Percentiles rank a stretch among this genome's conserved stretches.
Conservation (phyloP, 2,888 invertebrate genomes). For the Polietes domitor region DNA sequence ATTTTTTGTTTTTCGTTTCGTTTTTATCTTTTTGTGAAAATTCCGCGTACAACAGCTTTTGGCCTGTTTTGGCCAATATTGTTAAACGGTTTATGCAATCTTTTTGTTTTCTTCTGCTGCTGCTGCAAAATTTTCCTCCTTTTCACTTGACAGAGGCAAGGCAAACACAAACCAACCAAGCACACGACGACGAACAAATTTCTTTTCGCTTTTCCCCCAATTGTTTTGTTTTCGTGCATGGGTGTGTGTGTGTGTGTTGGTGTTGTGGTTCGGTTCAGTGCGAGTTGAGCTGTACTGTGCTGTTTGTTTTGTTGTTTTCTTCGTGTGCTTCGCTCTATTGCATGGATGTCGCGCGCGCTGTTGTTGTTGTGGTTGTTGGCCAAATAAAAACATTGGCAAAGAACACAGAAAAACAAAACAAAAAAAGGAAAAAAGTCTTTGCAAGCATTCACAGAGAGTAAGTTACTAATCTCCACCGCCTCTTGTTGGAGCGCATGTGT, state of each 20-base stretch:
- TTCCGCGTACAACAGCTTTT: background rate
- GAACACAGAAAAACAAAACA: slow-evolving; percentile 23
- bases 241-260: background rate
- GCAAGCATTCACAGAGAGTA: no score
- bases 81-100: slow-evolving; percentile 29
- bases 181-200: slow-evolving; percentile 11
- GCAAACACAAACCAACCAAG: slow-evolving; percentile 6
- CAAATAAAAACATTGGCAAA: slow-evolving; percentile 53
- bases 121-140: slow-evolving; percentile 8
- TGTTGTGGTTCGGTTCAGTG: no score
- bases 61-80: background rate
- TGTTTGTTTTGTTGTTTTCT: slow-evolving; percentile 46
- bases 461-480: no score
- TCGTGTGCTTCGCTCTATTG: slow-evolving; percentile 20
- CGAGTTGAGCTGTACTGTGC: no score
- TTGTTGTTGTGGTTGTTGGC: slow-evolving; percentile 49
- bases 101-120: background rate
- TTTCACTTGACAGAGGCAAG: background rate
- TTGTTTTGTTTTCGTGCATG: no score
- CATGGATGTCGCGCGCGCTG: slow-evolving; percentile 49
- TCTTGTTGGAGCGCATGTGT: no score
- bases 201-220: slow-evolving; percentile 20
- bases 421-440: slow-evolving; percentile 33
- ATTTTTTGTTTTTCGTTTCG: no score
- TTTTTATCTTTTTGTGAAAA: background rate